Percentiles rank a stretch among this genome's conserved stretches.
These are phyloP conservation scores for Tachycineta bicolor DNA, from an alignment of 2,113 vertebrate species.

Conservation along the genomic window DNA sequence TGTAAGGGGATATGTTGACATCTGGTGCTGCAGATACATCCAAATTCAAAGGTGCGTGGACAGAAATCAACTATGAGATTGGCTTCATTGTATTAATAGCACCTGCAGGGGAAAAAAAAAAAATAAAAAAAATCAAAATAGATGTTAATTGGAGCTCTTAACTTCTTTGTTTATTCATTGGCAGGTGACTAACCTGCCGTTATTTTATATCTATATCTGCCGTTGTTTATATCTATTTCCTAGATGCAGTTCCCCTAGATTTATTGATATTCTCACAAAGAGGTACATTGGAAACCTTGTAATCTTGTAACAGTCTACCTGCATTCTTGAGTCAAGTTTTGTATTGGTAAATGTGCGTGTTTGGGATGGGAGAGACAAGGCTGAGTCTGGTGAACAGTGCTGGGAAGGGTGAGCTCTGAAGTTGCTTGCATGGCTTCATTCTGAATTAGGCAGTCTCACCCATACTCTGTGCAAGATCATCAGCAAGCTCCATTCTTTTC, in stretches of 20 bases:
- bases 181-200: not conserved
- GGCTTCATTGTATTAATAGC: not conserved
- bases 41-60: not conserved
- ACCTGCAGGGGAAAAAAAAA: not conserved
- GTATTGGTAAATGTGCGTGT: not conserved
- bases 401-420: not conserved
- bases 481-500: not conserved
- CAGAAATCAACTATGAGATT: not conserved
- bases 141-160: not conserved
- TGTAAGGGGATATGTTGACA: not conserved
- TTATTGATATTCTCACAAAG: not conserved
- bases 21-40: not conserved
- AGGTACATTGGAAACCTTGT: not conserved
- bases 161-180: not conserved
- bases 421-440: not conserved
- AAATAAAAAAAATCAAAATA: not conserved
- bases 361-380: not conserved
- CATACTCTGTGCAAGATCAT: not conserved
- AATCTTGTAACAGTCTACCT: not conserved
- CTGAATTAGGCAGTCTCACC: not conserved
- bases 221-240: not conserved
- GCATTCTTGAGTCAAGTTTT: not conserved
- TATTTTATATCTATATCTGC: not conserved
- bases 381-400: not conserved
- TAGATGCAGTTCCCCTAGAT: not conserved